Conservation (phyloP, 2,888 invertebrate species). For the Scaptodrosophila latifasciaeformis region DNA sequence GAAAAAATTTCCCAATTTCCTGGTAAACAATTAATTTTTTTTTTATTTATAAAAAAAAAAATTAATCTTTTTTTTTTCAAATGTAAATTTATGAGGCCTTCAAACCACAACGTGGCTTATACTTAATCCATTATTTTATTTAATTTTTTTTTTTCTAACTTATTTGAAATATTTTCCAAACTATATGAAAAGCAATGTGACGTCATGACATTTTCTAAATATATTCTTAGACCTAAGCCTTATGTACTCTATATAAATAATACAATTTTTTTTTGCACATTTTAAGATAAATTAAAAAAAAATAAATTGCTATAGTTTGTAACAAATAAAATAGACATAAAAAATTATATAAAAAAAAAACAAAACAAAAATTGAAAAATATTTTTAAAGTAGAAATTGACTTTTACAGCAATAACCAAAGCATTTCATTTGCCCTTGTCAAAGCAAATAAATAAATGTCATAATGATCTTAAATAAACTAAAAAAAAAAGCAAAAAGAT, state of each 20-base stretch:
- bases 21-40: conserved; percentile 10
- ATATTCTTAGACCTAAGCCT: too few species aligned
- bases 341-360: conserved; percentile 8
- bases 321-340: conserved; percentile 11
- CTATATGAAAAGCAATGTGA: background rate
- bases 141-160: conserved; percentile 24
- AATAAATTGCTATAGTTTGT: conserved; percentile 33
- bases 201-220: background rate
- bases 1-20: conserved; percentile 8
- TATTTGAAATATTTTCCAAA: background rate
- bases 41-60: conserved; percentile 9
- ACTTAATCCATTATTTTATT: conserved; percentile 34
- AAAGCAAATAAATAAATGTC: too few species aligned
- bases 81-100: conserved; percentile 71
- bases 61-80: conserved; percentile 11
- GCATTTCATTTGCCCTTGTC: conserved; percentile 69
- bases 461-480: too few species aligned
- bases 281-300: conserved; percentile 23
- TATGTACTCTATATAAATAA: conserved; percentile 7
- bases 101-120: conserved; percentile 73
- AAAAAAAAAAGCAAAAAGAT: too few species aligned
- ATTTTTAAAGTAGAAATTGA: conserved; percentile 49
- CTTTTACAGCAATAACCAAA: conserved; percentile 76
- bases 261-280: conserved; percentile 2
- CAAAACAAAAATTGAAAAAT: conserved; percentile 19